Evolutionary conservation across 2,113 vertebrate genomes (phyloP), one percentile per base, ranked within the genome.

Genomic region (Fulmarus glacialis): DNA sequence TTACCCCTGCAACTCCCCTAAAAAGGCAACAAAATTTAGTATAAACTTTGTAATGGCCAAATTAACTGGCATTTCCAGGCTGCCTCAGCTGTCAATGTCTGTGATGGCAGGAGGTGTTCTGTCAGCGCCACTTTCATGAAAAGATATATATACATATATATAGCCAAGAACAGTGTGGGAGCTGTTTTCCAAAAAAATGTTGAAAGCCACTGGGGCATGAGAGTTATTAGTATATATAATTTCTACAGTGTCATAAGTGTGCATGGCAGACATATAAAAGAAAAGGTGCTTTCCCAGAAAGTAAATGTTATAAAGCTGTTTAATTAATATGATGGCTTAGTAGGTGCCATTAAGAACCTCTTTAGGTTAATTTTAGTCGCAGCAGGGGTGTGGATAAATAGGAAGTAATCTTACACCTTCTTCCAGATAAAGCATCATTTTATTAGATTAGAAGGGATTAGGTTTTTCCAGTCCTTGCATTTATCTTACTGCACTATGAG

Each of bases 291-390:
- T 94, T 91, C 72, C 59, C 1, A 0, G 74, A 95, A 89, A 82
- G 75, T 38, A 66, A 82, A 79, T 29, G 82, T 36, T 91, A 75
- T 66, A 87, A 87, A 94, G 78, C 64, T 70, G 9, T 92, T 97
- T 94, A 92, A 95, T 95, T 95, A 92, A 93, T 91, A 15, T 47
- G 50, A 72, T 75, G 77, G 75, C 47, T 96, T 92, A 80, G 59
- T 64, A 82, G 79, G 59, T 87, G 78, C 52, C 67, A 66, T 92
- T 68, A 93, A 82, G 70, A 13, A 90, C 15, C 75, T 90, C 56
- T 94, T 87, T 73, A 95, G 62, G 42, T 72, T 96, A 84, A 94
- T 92, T 96, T 88, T 90, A 66, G 40, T 81, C 87, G 93, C 87
- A 90, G 80, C 72, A 87, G 91, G 83, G 34, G 48, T 84, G 77